Percentiles rank a stretch among this genome's conserved stretches.
Conservation (phyloP, 2,888 invertebrate species). For the Dysmachus trigonus region DNA sequence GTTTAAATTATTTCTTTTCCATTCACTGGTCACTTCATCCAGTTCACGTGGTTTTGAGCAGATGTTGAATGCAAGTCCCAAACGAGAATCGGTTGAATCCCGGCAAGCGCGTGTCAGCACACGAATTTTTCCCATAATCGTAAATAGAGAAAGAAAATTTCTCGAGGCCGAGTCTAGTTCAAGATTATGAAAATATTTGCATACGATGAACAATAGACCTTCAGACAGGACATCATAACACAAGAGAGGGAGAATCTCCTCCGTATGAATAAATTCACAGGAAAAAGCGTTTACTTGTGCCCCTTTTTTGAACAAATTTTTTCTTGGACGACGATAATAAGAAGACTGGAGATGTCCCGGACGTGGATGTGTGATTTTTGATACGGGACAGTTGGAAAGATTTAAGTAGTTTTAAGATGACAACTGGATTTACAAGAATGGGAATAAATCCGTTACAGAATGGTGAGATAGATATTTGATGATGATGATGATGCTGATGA, state of each 20-base stretch:
- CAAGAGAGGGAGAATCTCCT: not conserved
- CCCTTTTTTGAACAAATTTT: slow-evolving; percentile 21
- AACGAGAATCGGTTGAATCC: not conserved
- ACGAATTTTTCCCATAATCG: slow-evolving; percentile 39
- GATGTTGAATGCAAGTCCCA: not conserved
- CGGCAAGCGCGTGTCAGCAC: not conserved
- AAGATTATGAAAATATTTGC: slow-evolving; percentile 43
- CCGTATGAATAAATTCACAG: slow-evolving; percentile 34
- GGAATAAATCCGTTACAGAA: slow-evolving; percentile 3
- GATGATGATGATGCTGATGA: slow-evolving; percentile 21
- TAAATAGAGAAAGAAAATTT: slow-evolving; percentile 21
- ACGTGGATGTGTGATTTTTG: not conserved
- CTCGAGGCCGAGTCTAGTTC: slow-evolving; percentile 15
- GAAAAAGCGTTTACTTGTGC: not conserved
- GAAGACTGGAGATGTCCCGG: not conserved
- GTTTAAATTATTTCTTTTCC: not conserved
- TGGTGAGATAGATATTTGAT: not conserved
- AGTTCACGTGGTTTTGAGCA: not conserved
- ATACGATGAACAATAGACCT: slow-evolving; percentile 28
- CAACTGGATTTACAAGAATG: slow-evolving; percentile 34
- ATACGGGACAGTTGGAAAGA: slow-evolving; percentile 21
- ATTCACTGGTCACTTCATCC: not conserved
- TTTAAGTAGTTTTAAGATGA: not conserved
- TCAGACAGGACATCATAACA: slow-evolving; percentile 36
- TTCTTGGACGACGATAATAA: not conserved